Base-by-base conservation (phyloP, 2,113 vertebrate genomes). In the Gnathonemus echidnorhynchus region DNA sequence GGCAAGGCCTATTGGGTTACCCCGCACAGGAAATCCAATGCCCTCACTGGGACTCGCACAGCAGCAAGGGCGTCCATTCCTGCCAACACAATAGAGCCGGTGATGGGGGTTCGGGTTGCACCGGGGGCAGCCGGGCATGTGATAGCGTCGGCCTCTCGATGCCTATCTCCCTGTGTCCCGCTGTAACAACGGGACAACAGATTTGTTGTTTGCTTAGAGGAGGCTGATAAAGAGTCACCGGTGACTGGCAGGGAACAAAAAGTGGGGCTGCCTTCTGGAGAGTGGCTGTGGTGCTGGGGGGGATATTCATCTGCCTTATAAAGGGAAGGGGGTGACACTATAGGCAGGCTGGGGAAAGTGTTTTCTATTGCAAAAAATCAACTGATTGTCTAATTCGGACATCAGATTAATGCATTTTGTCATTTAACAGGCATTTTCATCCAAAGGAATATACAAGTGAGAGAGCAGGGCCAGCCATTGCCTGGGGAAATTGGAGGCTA, bases 1-100 rank as follows among this genome's bases (percentile, higher is more conserved):
- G 93, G 94, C 92, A 46, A 93, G 92, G 90, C 92, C 91, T 95
- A 93, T 95, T 95, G 53, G 91, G 94, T 95, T 94, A 95, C 92
- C 92, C 85, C 89, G 87, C 90, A 89, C 90, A 35, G 88, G 91
- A 92, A 95, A 95, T 92, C 91, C 5, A 92, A 96, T 94, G 90
- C 93, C 89, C 92, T 93, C 94, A 15, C 1, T 52, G 93, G 95
- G 93, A 92, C 46, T 86, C 15, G 77, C 86, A 91, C 92, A 92
- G 90, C 93, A 90, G 92, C 86, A 90, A 90, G 87, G 62, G 84
- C 21, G 89, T 89, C 88, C n/a, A 52, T 90, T 89, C 86, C 35
- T 88, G 62, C 92, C 90, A 90, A 88, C 89, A 88, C 86, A 91
- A 83, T 62, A 84, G 90, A 53, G 13, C 31, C 17, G 86, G 50